Evolutionary conservation across 2,113 vertebrate genomes (phyloP), one percentile per base, ranked within the genome.

Genomic region (Cololabis saira): DNA sequence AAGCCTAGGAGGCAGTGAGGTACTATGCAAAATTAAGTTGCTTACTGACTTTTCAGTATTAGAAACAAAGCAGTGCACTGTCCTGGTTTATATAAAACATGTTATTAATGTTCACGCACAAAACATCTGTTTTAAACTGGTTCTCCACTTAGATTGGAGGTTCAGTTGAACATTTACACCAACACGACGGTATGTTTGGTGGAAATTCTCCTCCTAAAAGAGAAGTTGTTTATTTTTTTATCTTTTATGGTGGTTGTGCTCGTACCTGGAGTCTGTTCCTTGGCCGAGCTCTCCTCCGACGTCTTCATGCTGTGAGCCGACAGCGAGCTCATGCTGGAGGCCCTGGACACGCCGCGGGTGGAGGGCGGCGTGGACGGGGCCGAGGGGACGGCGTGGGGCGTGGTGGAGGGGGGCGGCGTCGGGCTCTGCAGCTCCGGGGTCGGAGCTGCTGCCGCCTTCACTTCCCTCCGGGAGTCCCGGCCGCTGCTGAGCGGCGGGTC

Each of bases 251-350:
- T 16, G 51, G 10, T 8, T 3, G 12, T 12, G 24, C 30, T 59
- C 49, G 53, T 95, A 98, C 97, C 97, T 81, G 93, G 94, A 82
- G 82, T 92, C 67, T 91, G 94, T 58, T 87, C 95, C 90, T 87
- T 94, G 63, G 77, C 1, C 2, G 92, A 89, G 76, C 59, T 90
- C 17, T 95, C 95, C 82, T 96, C 95, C 5, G 85, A 15, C 30
- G 92, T 90, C 88, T 93, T 95, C 59, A 90, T 12, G 78, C 93
- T 91, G 67, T 94, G 92, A 13, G 88, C 67, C 17, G 94, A 94
- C 18, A 92, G 67, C 17, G 96, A 95, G 85, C 93, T 92, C 85
- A 92, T 33, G 43, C 90, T 93, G 12, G 96, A 93, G 72, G 94
- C 93, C 84, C 92, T 92, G 72, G 96, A 96, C 2, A 92, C 90